phyloP scores from a whole-genome alignment of 2,797 vertebrate genomes.

The Heteromormyrus szaboi region DNA sequence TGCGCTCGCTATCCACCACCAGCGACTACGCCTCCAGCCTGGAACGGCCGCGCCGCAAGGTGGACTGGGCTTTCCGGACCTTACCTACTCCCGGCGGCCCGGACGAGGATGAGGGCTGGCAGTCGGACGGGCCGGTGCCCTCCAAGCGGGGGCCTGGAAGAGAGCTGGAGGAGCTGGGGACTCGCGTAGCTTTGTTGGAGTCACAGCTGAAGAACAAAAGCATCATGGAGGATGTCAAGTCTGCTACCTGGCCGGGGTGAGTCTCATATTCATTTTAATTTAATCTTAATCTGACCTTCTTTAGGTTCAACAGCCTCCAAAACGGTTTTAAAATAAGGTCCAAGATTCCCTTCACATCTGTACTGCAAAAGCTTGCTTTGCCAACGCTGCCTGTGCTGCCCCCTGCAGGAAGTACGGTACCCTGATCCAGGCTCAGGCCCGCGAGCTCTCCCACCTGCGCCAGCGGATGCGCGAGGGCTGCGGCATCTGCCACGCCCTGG shows the following conservation, averaged over 20 bases:
- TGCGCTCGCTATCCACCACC: slow-evolving; percentile 76
- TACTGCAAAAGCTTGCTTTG: neutral
- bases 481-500: slow-evolving; percentile 75
- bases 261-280: slow-evolving; percentile 13
- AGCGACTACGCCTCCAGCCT: slow-evolving; percentile 83
- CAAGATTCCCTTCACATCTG: neutral
- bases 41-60: slow-evolving; percentile 70
- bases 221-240: slow-evolving; percentile 64
- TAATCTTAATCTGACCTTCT: neutral
- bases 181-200: slow-evolving; percentile 78
- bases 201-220: slow-evolving; percentile 66
- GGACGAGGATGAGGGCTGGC: slow-evolving; percentile 85
- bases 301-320: neutral
- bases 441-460: slow-evolving; percentile 86
- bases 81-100: slow-evolving; percentile 66
- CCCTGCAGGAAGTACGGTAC: slow-evolving; percentile 82
- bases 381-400: neutral
- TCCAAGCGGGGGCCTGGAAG: slow-evolving; percentile 54
- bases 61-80: slow-evolving; percentile 58
- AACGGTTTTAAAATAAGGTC: neutral
- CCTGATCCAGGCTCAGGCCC: slow-evolving; percentile 90
- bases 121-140: slow-evolving; percentile 69
- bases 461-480: slow-evolving; percentile 83
- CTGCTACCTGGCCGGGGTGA: slow-evolving; percentile 82
- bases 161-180: slow-evolving; percentile 75